Conservation (phyloP, 2,888 invertebrate genomes). For the Chorisops tibialis region DNA sequence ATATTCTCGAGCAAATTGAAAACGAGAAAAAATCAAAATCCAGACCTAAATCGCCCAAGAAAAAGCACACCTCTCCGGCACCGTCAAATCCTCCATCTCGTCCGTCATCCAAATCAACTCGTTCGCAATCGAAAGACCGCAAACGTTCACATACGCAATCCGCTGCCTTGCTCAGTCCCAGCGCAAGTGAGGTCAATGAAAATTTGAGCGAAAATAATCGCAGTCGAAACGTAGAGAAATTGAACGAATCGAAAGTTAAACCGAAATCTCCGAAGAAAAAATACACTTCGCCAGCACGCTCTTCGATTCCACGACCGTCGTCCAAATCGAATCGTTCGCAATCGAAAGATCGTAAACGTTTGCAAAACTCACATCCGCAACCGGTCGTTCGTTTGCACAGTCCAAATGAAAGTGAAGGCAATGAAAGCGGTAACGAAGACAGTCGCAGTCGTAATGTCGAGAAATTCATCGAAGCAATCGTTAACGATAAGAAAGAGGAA, state of each 20-base stretch:
- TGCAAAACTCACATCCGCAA: slow-evolving; percentile 33
- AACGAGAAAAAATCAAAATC: slow-evolving; percentile 57
- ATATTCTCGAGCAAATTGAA: slow-evolving; percentile 59
- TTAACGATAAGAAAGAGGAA: slow-evolving; percentile 57
- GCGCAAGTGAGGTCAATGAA: slow-evolving; percentile 59
- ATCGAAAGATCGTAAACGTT: slow-evolving; percentile 31
- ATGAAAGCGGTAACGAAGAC: slow-evolving; percentile 43
- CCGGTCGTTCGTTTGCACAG: slow-evolving; percentile 60
- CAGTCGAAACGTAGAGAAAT: slow-evolving; percentile 51
- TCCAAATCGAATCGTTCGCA: slow-evolving; percentile 29
- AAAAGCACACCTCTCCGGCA: slow-evolving; percentile 5
- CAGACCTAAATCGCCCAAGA: slow-evolving; percentile 8
- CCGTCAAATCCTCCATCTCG: slow-evolving; percentile 15
- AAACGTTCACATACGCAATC: slow-evolving; percentile 43
- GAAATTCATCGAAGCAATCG: slow-evolving; percentile 56
- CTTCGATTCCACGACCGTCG: slow-evolving; percentile 1
- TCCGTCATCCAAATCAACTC: slow-evolving; percentile 24
- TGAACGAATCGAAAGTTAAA: slow-evolving; percentile 54
- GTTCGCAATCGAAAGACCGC: slow-evolving; percentile 31
- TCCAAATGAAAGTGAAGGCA: slow-evolving; percentile 60
- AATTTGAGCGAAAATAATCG: slow-evolving; percentile 34
- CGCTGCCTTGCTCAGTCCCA: slow-evolving; percentile 60
- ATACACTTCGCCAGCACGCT: slow-evolving; percentile 1
- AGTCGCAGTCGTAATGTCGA: slow-evolving; percentile 48
- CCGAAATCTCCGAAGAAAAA: slow-evolving; percentile 1